A percentile compares a stretch with the other conserved stretches of the same genome.
Conservation (phyloP, 2,797 vertebrate species). For the Valencia hispanica region DNA sequence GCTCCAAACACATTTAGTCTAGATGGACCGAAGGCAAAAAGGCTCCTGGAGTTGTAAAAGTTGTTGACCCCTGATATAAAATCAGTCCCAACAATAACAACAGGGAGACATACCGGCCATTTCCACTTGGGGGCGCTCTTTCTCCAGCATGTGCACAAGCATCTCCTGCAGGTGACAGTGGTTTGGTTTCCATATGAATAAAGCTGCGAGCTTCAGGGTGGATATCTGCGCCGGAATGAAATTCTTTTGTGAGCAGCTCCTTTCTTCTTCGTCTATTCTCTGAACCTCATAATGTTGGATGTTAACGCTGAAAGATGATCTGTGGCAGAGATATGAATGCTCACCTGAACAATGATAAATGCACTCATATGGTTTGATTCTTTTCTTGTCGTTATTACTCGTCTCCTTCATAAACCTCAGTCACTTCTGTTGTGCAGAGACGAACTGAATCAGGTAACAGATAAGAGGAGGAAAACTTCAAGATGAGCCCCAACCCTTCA, state of each 20-base stretch:
- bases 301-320: not conserved
- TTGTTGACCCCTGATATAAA: not conserved
- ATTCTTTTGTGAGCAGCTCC: not conserved
- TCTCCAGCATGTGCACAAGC: not conserved
- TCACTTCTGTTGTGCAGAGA: not conserved
- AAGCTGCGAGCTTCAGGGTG: not conserved
- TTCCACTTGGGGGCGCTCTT: constrained; percentile 67
- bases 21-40: too few relatives aligned
- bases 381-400: not conserved
- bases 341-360: not conserved
- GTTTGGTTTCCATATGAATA: not conserved
- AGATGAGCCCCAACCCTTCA: not conserved
- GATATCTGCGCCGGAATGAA: not conserved
- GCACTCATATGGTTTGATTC: not conserved
- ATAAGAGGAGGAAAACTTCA: not conserved
- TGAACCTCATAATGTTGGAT: not conserved
- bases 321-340: not conserved
- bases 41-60: not conserved
- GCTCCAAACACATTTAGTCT: not conserved
- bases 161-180: not conserved
- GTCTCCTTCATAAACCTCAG: not conserved
- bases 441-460: not conserved
- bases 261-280: not conserved
- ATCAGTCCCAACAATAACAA: too few relatives aligned
- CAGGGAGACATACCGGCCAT: not conserved